These are phyloP conservation scores for Amphipyra tragopoginis DNA, from an alignment of 2,888 invertebrate species.

Conservation along the genomic window DNA sequence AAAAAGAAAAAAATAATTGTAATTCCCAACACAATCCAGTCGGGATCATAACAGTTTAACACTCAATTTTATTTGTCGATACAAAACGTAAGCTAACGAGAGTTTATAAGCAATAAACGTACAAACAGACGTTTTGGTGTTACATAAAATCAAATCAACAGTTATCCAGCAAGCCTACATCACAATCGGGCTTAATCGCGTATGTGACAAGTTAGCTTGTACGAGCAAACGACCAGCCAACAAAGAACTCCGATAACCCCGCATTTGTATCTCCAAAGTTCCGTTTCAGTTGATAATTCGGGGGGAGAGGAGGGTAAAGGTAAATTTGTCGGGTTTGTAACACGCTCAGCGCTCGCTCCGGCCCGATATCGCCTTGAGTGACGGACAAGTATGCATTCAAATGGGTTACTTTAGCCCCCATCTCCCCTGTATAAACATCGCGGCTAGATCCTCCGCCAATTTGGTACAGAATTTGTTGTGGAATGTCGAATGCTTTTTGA, in stretches of 20 bases:
- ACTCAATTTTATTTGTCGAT: conserved; percentile 86
- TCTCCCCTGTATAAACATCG: conserved; percentile 84
- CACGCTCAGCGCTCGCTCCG: conserved; percentile 79
- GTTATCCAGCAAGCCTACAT: conserved; percentile 89
- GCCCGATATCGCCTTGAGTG: conserved; percentile 91
- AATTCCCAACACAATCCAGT: conserved; percentile 75
- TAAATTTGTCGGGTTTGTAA: conserved; percentile 68
- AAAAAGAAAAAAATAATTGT: conserved; percentile 73
- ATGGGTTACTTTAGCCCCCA: conserved; percentile 92
- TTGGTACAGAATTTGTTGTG: conserved; percentile 88
- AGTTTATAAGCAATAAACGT: conserved; percentile 88
- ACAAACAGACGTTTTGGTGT: conserved; percentile 88
- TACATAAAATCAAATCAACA: conserved; percentile 90
- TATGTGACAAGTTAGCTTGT: conserved; percentile 88
- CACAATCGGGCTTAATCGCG: conserved; percentile 89
- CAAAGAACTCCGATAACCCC: conserved; percentile 65
- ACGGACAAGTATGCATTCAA: conserved; percentile 94
- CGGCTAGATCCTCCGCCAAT: conserved; percentile 83
- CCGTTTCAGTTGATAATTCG: conserved; percentile 27
- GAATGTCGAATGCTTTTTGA: conserved; percentile 87
- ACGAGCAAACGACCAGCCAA: conserved; percentile 74
- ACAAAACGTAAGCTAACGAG: conserved; percentile 83
- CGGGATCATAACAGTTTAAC: conserved; percentile 86
- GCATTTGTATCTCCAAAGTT: conserved; percentile 46
- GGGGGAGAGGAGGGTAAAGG: conserved; percentile 65